Percentiles rank a stretch among this genome's conserved stretches.
Conservation (phyloP, 2,113 vertebrate genomes). For the Seriola quinqueradiata region DNA sequence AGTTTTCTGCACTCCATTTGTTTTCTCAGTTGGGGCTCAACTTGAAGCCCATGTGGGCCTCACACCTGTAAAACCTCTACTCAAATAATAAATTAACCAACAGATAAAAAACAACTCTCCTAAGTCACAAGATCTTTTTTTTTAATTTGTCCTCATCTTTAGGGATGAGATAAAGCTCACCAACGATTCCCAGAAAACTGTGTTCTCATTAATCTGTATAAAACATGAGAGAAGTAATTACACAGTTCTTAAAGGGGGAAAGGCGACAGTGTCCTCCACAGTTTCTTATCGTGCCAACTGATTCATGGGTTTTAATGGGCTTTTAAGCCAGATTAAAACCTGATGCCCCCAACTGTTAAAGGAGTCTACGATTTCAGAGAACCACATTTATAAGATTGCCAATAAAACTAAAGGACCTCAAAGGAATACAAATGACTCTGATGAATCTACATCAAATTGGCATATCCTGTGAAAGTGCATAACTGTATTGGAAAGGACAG, state of each 20-base stretch:
- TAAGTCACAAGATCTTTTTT: not conserved
- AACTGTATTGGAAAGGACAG: constrained; percentile 35
- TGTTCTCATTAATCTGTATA: constrained; percentile 57
- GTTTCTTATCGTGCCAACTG: constrained; percentile 56
- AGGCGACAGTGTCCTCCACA: constrained; percentile 44
- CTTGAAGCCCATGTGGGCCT: not conserved
- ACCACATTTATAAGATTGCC: constrained; percentile 70
- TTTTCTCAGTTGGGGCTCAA: not conserved
- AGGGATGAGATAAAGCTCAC: constrained; percentile 18
- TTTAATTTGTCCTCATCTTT: constrained; percentile 32
- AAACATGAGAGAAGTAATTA: constrained; percentile 66
- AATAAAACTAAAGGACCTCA: constrained; percentile 62
- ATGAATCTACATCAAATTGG: constrained; percentile 52
- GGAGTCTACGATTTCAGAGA: constrained; percentile 60
- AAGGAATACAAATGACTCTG: constrained; percentile 62
- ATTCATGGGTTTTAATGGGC: constrained; percentile 76
- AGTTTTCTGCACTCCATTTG: not conserved
- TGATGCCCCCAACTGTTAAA: constrained; percentile 62
- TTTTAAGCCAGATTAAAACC: constrained; percentile 82
- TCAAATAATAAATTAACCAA: not conserved
- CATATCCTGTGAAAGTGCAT: constrained; percentile 55
- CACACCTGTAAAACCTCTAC: not conserved
- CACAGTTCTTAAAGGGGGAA: constrained; percentile 52
- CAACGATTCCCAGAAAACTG: constrained; percentile 54
- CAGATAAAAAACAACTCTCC: constrained; percentile 7